A percentile compares a stretch with the other conserved stretches of the same genome.
Conservation (phyloP, 1,140 invertebrate genomes). For the Musca vetustissima region DNA sequence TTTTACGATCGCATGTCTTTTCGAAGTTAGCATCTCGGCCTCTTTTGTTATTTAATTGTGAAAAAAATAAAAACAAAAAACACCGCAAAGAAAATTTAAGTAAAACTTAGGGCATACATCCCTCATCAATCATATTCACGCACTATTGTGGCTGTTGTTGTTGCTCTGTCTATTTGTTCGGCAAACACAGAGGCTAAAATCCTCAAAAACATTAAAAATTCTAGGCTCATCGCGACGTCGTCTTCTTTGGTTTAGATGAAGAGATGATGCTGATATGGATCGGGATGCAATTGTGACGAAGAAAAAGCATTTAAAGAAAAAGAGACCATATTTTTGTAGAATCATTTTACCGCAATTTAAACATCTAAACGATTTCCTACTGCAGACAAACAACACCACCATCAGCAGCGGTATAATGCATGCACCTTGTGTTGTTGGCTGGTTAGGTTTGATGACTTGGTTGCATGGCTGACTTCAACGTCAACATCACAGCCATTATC, state of each 20-base stretch:
- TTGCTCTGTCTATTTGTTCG: background rate
- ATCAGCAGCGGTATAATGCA: too few species aligned
- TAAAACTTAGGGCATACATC: background rate
- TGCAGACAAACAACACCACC: background rate
- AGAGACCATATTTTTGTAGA: background rate
- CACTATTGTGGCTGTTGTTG: too few species aligned
- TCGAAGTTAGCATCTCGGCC: background rate
- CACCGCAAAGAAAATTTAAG: background rate
- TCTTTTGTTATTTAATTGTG: slow-evolving; percentile 1
- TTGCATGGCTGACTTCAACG: too few species aligned
- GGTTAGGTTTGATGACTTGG: too few species aligned
- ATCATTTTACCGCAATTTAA: slow-evolving; percentile 11
- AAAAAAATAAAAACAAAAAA: background rate
- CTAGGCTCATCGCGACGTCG: too few species aligned
- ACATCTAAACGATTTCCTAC: slow-evolving; percentile 1
- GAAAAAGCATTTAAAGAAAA: too few species aligned
- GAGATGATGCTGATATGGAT: background rate
- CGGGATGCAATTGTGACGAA: background rate
- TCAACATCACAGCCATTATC: too few species aligned
- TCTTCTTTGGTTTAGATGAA: background rate
- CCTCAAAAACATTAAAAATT: too few species aligned
- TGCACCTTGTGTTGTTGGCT: too few species aligned
- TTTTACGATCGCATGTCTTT: too few species aligned
- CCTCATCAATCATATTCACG: slow-evolving; percentile 25
- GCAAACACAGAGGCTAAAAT: background rate